Evolutionary conservation across 2,888 invertebrate genomes (phyloP).

Genomic region (Cosmorhoe ocellata): DNA sequence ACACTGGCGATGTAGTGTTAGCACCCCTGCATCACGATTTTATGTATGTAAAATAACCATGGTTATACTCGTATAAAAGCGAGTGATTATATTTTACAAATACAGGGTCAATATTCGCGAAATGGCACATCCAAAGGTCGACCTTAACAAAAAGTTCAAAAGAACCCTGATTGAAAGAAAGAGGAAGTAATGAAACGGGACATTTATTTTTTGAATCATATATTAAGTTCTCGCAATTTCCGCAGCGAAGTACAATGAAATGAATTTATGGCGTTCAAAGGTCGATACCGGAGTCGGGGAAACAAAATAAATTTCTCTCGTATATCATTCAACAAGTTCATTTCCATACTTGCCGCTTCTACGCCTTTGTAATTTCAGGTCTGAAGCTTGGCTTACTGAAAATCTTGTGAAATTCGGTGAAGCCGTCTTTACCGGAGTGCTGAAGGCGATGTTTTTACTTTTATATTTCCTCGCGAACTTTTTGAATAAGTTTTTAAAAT

Average conservation of each 20-base stretch:
- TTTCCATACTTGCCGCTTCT: constrained; percentile 15
- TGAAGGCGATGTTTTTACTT: too few relatives aligned
- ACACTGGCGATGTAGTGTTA: too few relatives aligned
- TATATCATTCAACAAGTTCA: constrained; percentile 31
- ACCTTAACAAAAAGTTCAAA: not conserved
- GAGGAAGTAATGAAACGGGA: constrained; percentile 21
- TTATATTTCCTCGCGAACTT: too few relatives aligned
- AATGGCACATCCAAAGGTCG: not conserved
- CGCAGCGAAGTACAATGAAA: constrained; percentile 25
- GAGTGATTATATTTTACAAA: not conserved
- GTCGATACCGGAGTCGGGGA: constrained; percentile 28
- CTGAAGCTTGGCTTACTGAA: too few relatives aligned
- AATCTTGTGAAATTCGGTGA: too few relatives aligned
- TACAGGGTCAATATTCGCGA: not conserved
- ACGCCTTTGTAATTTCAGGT: too few relatives aligned
- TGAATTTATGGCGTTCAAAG: constrained; percentile 33
- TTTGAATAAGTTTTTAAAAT: too few relatives aligned
- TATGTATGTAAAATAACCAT: too few relatives aligned
- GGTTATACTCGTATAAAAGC: too few relatives aligned
- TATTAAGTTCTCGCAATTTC: constrained; percentile 29
- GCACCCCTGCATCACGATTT: too few relatives aligned
- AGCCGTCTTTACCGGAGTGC: too few relatives aligned
- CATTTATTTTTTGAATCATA: constrained; percentile 27
- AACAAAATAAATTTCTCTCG: constrained; percentile 33
- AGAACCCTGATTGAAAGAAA: constrained; percentile 11